Base-by-base conservation (phyloP, 1,140 invertebrate species). In the Leptonema lineaticorne region DNA sequence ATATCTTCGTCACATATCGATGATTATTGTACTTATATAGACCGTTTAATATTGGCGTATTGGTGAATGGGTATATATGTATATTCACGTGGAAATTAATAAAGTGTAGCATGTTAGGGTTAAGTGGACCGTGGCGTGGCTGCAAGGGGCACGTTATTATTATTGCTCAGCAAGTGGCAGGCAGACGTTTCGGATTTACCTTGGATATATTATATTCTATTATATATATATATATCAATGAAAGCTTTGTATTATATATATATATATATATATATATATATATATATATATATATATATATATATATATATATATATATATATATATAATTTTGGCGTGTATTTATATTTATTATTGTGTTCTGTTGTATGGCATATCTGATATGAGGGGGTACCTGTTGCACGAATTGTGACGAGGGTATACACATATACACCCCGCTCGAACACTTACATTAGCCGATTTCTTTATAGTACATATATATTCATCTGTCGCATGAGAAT, bases 71-170 rank as follows among this genome's bases (percentile, higher is more conserved):
- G 9, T 22, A 53, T 53, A 26, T 22, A n/a, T n/a, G n/a, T n/a
- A n/a, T 50, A 53, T 53, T 53, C 50, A 26, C 30, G 30, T 50
- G 62, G 33, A 64, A 64, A 64, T 64, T 46, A 50, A 64, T 64
- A 64, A 45, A 64, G 59, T 46, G 41, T 27, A 63, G 6, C 45
- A 50, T 64, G 62, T 64, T 26, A 18, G 62, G 62, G 62, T 37
- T 64, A 64, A 64, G 62, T 64, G 62, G 62, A 64, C 41, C 62
- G 41, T 64, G 45, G 57, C 50, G 26, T 26, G 62, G 62, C 62
- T 64, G 62, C 62, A 50, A 64, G 62, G 62, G 62, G 62, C 62
- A 64, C 62, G 26, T 64, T 37, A 64, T 64, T 64, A 41, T 64
- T 64, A 45, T 64, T 50, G 62, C 45, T 33, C 45, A 46, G 62